Base-by-base conservation (phyloP, 1,140 invertebrate species). In the Calliopsis andreniformis region DNA sequence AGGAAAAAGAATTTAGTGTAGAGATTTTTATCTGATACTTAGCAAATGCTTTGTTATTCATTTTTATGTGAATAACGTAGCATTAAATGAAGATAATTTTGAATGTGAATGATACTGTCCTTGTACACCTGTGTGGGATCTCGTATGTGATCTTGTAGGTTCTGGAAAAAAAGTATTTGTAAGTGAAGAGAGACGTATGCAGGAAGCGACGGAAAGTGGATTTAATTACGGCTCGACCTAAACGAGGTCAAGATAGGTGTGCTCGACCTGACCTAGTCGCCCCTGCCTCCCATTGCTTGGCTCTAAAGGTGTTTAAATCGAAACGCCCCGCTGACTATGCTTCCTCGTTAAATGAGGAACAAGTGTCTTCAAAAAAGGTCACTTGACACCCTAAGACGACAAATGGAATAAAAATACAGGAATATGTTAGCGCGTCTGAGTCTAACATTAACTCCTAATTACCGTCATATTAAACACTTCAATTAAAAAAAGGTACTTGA, bases 231-330 rank as follows among this genome's bases (percentile, higher is more conserved):
- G 63, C 70, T 72, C 85, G 79, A 82, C 71, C 79, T 76, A 85
- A 87, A 88, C 87, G 83, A 56, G 85, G 86, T 88, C 85, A 88
- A 87, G 87, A 87, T 82, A 55, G 43, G 47, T 59, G 70, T 72
- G 59, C 70, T 85, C 83, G 76, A 80, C 81, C 79, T 79, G 63
- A 73, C 76, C 76, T 71, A 49, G 77, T 62, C 81, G 82, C 14
- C 64, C 62, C 45, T 72, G 64, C 42, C 42, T 35, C 32, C 51
- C 49, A 39, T n/a, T n/a, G 39, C 49, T 67, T 8, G 35, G 42
- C 39, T 49, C 63, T 51, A 75, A 72, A 68, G 39, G 30, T 68
- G 49, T 75, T 45, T 58, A 75, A 75, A 67, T 68, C 47, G 20
- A 18, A 49, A 20, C 25, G 6, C 20, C 43, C 7, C 8, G 47